Conservation (phyloP, 2,113 vertebrate genomes). For the Archocentrus centrarchus region DNA sequence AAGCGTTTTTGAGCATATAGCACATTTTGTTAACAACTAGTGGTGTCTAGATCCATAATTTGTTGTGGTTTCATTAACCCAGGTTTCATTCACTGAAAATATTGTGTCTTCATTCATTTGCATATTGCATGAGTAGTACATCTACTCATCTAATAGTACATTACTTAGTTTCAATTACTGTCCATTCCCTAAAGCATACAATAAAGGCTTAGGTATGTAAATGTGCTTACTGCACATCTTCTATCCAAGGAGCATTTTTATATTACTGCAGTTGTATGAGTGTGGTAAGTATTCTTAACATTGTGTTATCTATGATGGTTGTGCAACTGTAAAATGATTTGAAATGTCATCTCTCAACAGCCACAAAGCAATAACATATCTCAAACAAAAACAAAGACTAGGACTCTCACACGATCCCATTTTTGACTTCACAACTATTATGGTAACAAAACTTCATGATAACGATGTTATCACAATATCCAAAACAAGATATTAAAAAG, state of each 20-base stretch:
- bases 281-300: neutral
- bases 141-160: neutral
- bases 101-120: neutral
- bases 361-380: neutral
- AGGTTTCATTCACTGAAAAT: neutral
- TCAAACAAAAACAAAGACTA: neutral
- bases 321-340: neutral
- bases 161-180: neutral
- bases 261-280: neutral
- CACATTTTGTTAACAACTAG: neutral
- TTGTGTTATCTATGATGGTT: no score
- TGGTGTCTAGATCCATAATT: fast-evolving
- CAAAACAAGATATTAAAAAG: fast-evolving
- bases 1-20: neutral
- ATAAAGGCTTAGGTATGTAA: neutral
- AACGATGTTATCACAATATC: neutral
- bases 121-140: neutral
- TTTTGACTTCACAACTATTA: neutral
- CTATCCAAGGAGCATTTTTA: neutral
- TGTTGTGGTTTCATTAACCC: neutral
- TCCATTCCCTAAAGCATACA: neutral
- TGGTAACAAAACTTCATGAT: neutral
- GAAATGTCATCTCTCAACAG: neutral
- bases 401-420: neutral
- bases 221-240: neutral